phyloP scores from a whole-genome alignment of 2,113 vertebrate species.

The Epinephelus lanceolatus region DNA sequence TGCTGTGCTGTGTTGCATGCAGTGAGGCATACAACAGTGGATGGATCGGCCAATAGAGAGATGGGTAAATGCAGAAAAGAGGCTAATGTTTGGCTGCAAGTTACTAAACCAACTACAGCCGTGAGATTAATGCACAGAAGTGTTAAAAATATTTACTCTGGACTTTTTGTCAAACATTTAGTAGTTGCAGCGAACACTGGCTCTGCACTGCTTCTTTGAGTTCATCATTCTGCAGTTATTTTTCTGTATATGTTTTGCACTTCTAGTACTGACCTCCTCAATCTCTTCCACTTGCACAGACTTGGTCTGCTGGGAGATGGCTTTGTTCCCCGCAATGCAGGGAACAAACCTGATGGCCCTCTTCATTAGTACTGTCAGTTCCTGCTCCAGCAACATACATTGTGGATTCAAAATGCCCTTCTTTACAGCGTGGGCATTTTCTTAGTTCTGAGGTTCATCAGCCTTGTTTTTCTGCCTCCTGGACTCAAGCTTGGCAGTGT shows the following conservation, averaged over 20 bases:
- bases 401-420: not conserved
- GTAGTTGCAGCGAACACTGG: not conserved
- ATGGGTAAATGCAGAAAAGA: not conserved
- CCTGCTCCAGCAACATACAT: not conserved
- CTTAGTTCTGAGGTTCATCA: not conserved
- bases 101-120: not conserved
- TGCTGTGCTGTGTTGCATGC: not conserved
- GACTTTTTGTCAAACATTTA: not conserved
- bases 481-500: not conserved
- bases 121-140: not conserved
- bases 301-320: not conserved
- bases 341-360: not conserved
- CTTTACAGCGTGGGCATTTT: not conserved
- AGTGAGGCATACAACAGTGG: not conserved
- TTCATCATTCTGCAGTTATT: not conserved
- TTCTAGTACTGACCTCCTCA: not conserved
- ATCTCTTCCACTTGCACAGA: not conserved
- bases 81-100: too few species aligned
- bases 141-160: not conserved
- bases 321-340: slow-evolving; percentile 1
- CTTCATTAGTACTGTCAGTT: not conserved
- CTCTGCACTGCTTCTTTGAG: not conserved
- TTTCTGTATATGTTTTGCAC: not conserved
- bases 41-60: not conserved
- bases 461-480: slow-evolving; percentile 2